Evolutionary conservation across 2,888 invertebrate genomes (phyloP).

Genomic region (Philonicus albiceps): DNA sequence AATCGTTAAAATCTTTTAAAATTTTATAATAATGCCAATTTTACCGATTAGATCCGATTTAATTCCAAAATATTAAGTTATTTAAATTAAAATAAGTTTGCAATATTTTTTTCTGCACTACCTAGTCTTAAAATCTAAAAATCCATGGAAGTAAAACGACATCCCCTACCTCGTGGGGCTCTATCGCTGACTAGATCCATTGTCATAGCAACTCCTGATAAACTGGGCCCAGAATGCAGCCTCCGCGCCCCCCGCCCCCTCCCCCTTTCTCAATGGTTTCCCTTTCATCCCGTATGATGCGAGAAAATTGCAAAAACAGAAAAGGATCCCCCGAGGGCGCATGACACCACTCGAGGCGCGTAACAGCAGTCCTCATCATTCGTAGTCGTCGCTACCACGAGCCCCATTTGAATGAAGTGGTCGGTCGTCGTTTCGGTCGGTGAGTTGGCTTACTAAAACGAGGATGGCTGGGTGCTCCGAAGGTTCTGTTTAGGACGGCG

Average conservation of each 20-base stretch:
- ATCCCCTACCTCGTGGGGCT: not conserved
- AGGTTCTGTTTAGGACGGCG: not conserved
- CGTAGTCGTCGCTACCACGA: not conserved
- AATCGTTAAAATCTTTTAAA: too few species aligned
- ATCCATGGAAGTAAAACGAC: not conserved
- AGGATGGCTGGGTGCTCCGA: not conserved
- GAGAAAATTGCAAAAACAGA: not conserved
- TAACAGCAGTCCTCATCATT: not conserved
- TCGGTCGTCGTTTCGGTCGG: not conserved
- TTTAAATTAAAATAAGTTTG: too few species aligned
- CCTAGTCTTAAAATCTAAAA: not conserved
- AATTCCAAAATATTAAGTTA: too few species aligned
- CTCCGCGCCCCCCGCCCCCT: not conserved
- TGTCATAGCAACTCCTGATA: slow-evolving; percentile 42
- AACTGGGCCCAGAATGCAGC: not conserved
- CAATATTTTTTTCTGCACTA: not conserved
- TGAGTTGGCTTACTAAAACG: not conserved
- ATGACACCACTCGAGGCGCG: slow-evolving; percentile 24
- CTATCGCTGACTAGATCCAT: slow-evolving; percentile 9
- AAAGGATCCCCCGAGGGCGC: slow-evolving; percentile 9
- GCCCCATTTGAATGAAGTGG: not conserved
- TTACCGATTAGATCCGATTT: too few species aligned
- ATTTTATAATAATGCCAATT: too few species aligned
- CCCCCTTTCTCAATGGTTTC: not conserved
- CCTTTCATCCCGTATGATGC: slow-evolving; percentile 25